Evolutionary conservation across 2,797 vertebrate species (phyloP), one percentile per base, ranked within the genome.

Genomic region (Adrianichthys oophorus): DNA sequence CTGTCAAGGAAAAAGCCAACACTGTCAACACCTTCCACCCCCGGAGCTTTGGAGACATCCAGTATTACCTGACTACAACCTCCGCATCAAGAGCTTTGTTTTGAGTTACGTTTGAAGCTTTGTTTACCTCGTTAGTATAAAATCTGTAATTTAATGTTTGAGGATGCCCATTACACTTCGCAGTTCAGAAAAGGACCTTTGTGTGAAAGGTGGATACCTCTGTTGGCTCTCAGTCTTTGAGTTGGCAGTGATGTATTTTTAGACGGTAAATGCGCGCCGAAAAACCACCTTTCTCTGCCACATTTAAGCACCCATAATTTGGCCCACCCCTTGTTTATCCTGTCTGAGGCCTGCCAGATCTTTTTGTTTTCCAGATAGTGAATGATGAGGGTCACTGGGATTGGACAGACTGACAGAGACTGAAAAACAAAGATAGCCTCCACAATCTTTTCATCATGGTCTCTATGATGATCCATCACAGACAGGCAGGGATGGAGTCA

Each of bases 231-330:
- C 61, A 48, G 54, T 61, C 44, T 62, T 59, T 76, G 56, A 72
- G 58, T 55, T 79, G 74, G 63, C 76, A 75, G 46, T 37, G 62
- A 41, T 62, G 40, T 89, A 88, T 88, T 90, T 86, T 87, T 89
- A 89, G 83, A 65, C 63, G 40, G 68, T 71, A 83, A 88, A 84
- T 67, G 68, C 77, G 72, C 62, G 70, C 49, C 65, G 68, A 73
- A 75, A 84, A 84, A 88, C 77, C 78, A 82, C 83, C 74, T 85
- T 80, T 79, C 72, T 77, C 70, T 69, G 77, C 78, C 84, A 72
- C 75, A 74, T 76, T 86, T 80, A 86, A 61, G 78, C 80, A 89
- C 80, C 85, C 63, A 47, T 90, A 84, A 86, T 91, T 90, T 86
- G 66, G 60, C 76, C 80, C 80, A 70, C 87, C 78, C 70, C 63